These are phyloP conservation scores for Mungos mungo DNA, from an alignment of 2,113 vertebrate genomes.

Conservation along the genomic window DNA sequence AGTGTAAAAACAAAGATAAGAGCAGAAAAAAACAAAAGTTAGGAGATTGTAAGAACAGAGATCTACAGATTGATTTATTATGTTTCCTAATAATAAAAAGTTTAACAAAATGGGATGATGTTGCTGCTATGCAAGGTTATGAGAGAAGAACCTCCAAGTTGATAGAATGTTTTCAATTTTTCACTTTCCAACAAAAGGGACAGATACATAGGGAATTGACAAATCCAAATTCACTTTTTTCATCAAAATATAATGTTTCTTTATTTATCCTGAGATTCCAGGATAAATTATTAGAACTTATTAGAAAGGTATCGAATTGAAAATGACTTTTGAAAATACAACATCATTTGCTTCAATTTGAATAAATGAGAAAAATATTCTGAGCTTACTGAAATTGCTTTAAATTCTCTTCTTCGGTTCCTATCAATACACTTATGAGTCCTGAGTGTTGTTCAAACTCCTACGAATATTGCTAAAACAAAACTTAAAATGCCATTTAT, in stretches of 20 bases:
- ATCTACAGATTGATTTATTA: not conserved
- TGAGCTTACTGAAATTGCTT: not conserved
- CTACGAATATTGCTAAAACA: not conserved
- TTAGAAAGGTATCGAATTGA: not conserved
- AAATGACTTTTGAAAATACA: not conserved
- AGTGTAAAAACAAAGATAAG: not conserved
- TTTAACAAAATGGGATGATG: not conserved
- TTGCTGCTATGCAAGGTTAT: not conserved
- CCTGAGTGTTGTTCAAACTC: not conserved
- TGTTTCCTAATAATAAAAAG: conserved; percentile 1
- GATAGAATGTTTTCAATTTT: not conserved
- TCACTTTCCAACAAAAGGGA: not conserved
- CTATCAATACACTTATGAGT: not conserved
- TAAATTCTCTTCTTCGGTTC: not conserved
- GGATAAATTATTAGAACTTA: not conserved
- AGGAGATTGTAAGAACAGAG: not conserved
- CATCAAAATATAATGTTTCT: not conserved
- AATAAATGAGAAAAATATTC: not conserved
- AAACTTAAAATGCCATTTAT: not conserved
- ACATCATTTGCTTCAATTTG: not conserved
- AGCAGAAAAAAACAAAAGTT: not conserved
- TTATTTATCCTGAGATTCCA: too few species aligned
- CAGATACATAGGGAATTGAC: not conserved
- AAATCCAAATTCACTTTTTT: not conserved
- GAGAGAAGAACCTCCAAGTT: not conserved